Base-by-base conservation (phyloP, 2,797 vertebrate genomes). In the Sebastes melanostomus region DNA sequence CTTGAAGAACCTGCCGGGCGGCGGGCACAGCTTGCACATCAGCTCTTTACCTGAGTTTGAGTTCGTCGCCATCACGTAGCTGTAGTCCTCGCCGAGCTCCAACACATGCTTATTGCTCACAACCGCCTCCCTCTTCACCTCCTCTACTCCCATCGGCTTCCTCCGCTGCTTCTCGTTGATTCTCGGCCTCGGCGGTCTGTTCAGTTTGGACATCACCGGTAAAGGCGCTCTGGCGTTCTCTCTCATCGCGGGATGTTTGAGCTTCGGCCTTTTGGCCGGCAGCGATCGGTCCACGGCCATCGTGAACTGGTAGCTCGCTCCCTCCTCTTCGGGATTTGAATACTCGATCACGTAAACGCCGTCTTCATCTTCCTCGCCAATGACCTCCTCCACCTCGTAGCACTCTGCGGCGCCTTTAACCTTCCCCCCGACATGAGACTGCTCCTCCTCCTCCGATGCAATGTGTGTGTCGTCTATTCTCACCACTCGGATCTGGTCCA, bases 241-340 rank as follows among this genome's bases (percentile, higher is more conserved):
- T 20, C 16, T 24, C 16, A 38, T n/a, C 3, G 0, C 27, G 0
- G 80, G 70, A 13, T 6, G 55, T 63, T 66, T 81, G 0, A 16
- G 2, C 0, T 6, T 1, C 0, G 61, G 46, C 62, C 80, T 77
- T 38, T 62, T 81, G 9, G 56, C 2, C 1, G 74, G 82, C 0
- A 78, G 24, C 11, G 79, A 74, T 0, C 58, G 54, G 2, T 90
- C 89, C 3, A 92, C 83, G 0, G 84, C 82, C 86, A 92, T 86
- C 0, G 50, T 91, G 50, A 91, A 90, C 72, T 86, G 80, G 76
- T 89, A 91, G 59, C 87, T 87, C 50, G 88, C 84, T 6, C 88
- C 90, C 3, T 90, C 88, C 77, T 90, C 89, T 55, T 91, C 88
- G 0, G 87, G 84, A 14, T 92, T 90, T 1, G 91, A 90, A 20